A percentile compares a stretch with the other conserved stretches of the same genome.
phyloP scores from a whole-genome alignment of 2,888 invertebrate species.

The Dryococelus australis region DNA sequence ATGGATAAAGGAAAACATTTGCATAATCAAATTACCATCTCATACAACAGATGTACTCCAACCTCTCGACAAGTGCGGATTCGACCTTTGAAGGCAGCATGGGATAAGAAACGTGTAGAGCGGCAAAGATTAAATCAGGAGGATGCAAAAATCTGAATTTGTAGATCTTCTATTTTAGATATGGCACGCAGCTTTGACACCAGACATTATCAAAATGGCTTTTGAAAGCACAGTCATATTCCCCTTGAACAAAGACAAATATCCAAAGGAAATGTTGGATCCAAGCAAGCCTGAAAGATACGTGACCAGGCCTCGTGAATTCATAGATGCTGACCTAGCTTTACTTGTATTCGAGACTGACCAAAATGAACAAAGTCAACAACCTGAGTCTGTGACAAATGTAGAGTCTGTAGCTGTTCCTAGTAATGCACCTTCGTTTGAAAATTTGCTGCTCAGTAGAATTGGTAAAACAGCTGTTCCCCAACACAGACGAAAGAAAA shows the following conservation, averaged over 20 bases:
- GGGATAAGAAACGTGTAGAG: neutral
- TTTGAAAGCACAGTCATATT: neutral
- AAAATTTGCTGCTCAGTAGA: neutral
- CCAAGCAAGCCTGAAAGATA: neutral
- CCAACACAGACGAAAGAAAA: neutral
- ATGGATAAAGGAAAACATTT: neutral
- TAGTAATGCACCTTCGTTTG: neutral
- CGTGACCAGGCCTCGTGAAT: neutral
- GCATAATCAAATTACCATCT: neutral
- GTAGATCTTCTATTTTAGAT: neutral
- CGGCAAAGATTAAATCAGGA: neutral
- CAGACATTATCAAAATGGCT: neutral
- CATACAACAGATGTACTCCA: neutral
- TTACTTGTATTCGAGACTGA: too few species aligned
- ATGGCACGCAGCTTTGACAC: neutral
- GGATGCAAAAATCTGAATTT: neutral
- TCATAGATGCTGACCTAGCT: too few species aligned
- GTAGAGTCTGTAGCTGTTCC: neutral
- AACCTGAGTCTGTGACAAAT: neutral
- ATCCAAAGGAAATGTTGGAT: neutral
- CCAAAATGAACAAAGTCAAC: too few species aligned
- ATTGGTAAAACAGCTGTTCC: too few species aligned
- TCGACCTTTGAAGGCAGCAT: neutral
- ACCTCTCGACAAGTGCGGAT: neutral
- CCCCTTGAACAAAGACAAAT: neutral